Percentiles rank a stretch among this genome's conserved stretches.
phyloP scores from a whole-genome alignment of 1,140 invertebrate species.

The Neomicropteryx cornuta region DNA sequence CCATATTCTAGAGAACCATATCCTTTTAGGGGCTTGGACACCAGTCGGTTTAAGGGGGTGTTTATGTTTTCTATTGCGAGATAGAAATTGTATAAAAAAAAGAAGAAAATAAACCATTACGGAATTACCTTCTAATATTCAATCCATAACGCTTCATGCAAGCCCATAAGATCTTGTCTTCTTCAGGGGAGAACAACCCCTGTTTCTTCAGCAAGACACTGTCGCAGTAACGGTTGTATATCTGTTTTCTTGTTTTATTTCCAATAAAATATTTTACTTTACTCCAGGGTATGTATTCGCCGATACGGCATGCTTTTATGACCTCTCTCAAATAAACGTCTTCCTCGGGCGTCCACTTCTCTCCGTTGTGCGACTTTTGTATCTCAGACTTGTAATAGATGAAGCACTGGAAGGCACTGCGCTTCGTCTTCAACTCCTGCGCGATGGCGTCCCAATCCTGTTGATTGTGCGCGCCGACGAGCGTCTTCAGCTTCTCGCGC shows the following conservation, averaged over 20 bases:
- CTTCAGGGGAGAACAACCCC: conserved; percentile 47
- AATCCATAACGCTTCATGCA: conserved; percentile 46
- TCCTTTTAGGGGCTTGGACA: too few species aligned
- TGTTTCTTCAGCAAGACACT: conserved; percentile 34
- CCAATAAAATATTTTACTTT: conserved; percentile 46
- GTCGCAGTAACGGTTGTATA: conserved; percentile 46
- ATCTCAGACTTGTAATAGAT: conserved; percentile 46
- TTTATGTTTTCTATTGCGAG: too few species aligned
- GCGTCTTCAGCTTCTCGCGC: conserved; percentile 34
- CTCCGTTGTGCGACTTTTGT: conserved; percentile 21
- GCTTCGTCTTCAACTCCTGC: conserved; percentile 35
- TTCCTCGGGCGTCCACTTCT: conserved; percentile 47
- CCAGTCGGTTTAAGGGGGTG: too few species aligned
- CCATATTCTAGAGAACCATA: too few species aligned
- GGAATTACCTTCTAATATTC: conserved; percentile 44
- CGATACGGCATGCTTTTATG: conserved; percentile 42
- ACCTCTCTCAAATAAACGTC: conserved; percentile 41
- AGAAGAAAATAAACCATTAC: too few species aligned
- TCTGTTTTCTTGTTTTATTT: conserved; percentile 47
- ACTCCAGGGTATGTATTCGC: conserved; percentile 53
- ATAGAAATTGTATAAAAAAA: too few species aligned
- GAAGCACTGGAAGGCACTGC: conserved; percentile 56
- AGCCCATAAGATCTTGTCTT: conserved; percentile 48
- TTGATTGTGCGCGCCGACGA: conserved; percentile 33
- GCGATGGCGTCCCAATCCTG: conserved; percentile 57